Evolutionary conservation across 2,113 vertebrate genomes (phyloP).

Genomic region (Melospiza georgiana): DNA sequence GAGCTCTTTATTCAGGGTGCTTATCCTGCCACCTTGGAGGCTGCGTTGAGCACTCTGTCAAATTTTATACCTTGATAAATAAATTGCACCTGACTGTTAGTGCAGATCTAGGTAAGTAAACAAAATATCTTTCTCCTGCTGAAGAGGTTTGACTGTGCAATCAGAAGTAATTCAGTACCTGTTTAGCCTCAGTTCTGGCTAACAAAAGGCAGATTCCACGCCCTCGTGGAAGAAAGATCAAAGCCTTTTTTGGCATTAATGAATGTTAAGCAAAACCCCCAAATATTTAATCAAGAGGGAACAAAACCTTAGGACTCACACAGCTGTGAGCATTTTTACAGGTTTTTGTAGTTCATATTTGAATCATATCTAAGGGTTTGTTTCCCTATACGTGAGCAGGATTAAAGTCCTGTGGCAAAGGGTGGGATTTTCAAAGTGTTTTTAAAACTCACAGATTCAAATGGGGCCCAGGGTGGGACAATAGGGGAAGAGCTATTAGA

Average conservation of each 20-base stretch:
- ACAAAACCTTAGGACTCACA: not conserved
- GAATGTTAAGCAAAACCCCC: constrained; percentile 17
- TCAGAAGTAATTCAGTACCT: constrained; percentile 35
- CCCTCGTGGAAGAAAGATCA: constrained; percentile 51
- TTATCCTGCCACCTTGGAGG: not conserved
- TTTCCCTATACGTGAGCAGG: not conserved
- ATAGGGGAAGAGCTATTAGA: not conserved
- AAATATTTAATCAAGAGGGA: constrained; percentile 57
- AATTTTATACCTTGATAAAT: not conserved
- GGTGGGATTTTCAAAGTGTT: not conserved
- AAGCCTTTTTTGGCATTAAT: constrained; percentile 37
- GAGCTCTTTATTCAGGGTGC: not conserved
- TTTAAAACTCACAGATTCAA: not conserved
- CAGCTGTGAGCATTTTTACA: constrained; percentile 19
- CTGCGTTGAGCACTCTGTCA: not conserved
- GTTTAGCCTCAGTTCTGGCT: constrained; percentile 19
- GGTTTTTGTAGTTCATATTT: not conserved
- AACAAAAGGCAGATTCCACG: constrained; percentile 42
- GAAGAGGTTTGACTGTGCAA: constrained; percentile 38
- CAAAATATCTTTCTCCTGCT: not conserved
- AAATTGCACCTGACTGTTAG: not conserved
- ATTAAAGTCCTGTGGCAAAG: not conserved
- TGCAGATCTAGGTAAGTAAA: not conserved
- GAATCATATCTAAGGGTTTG: not conserved
- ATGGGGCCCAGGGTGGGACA: not conserved